These are phyloP conservation scores for Discoglossus pictus DNA, from an alignment of 2,797 vertebrate genomes.

Conservation along the genomic window DNA sequence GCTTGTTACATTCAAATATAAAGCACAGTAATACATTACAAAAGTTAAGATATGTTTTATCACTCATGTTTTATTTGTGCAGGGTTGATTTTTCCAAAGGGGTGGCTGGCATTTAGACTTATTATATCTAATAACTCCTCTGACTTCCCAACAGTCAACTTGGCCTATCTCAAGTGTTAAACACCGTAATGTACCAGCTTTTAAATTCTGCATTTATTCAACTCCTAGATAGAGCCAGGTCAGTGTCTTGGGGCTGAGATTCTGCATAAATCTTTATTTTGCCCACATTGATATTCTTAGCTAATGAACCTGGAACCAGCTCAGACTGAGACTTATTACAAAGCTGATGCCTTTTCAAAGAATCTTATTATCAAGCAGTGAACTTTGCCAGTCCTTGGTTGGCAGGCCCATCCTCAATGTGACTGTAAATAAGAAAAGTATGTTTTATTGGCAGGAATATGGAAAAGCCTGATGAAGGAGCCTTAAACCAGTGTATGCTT, in stretches of 20 bases:
- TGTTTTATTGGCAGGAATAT: constrained; percentile 28
- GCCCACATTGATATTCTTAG: constrained; percentile 16
- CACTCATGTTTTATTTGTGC: no score
- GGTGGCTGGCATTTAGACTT: no score
- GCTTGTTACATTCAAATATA: no score
- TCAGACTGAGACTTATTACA: constrained; percentile 8
- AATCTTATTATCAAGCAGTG: constrained; percentile 15
- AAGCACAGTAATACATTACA: no score
- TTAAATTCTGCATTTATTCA: constrained; percentile 16
- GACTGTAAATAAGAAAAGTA: constrained; percentile 28
- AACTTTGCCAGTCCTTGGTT: constrained; percentile 26
- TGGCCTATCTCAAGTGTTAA: no score
- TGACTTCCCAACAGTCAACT: no score
- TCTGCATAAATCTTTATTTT: constrained; percentile 7
- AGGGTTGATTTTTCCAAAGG: no score
- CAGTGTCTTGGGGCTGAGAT: no score
- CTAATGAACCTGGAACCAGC: no score
- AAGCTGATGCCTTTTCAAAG: constrained; percentile 15
- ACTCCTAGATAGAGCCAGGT: background rate
- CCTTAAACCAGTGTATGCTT: constrained; percentile 14
- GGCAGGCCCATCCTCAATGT: constrained; percentile 5
- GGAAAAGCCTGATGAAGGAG: constrained; percentile 5
- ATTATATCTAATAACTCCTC: no score
- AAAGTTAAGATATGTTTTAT: no score
- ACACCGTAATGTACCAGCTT: background rate